Evolutionary conservation across 2,113 vertebrate species (phyloP), one percentile per base, ranked within the genome.

Genomic region (Illadopsis cleaveri): DNA sequence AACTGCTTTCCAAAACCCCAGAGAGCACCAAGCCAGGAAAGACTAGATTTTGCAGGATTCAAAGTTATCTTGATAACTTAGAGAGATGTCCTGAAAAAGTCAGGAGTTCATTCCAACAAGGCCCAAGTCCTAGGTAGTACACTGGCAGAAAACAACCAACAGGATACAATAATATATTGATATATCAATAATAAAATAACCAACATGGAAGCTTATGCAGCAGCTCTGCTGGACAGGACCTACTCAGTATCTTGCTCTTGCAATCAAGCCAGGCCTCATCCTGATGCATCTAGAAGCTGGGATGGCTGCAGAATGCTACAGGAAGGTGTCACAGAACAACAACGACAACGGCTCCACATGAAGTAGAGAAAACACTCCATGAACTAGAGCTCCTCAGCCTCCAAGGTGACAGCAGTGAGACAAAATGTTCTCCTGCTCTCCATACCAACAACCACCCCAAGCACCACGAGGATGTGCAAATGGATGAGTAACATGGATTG

Each of bases 401-500:
- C 33, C 37, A 65, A 35, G 14, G 33, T 9, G 25, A 75, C 44
- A 18, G 50, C 71, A 79, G 25, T 7, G 38, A 87, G 38, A 42
- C 48, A 56, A 25, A 12, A 40, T 8, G 21, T 24, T 33, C 48
- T 50, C 38, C 45, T 58, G 27, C 33, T 64, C 61, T 71, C 38
- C 23, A 24, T 3, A 50, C 15, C 83, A 17, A 62, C 22, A 31
- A 6, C 1, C 54, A 85, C 31, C 9, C 31, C 73, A 45, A 58
- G 48, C 23, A 58, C 31, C n/a, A 31, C 0, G 2, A 69, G 2
- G 35, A 91, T 1, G 1, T 1, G 12, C 10, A 69, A 31, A 51
- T 16, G 4, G 7, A 31, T 53, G 77, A 24, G 24, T 23, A 53
- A 38, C 5, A 3, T 10, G 4, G 50, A 62, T 20, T 48, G 31